These are phyloP conservation scores for Phenganax marumi DNA, from an alignment of 92 coral and sea anemone species.

Conservation along the genomic window DNA sequence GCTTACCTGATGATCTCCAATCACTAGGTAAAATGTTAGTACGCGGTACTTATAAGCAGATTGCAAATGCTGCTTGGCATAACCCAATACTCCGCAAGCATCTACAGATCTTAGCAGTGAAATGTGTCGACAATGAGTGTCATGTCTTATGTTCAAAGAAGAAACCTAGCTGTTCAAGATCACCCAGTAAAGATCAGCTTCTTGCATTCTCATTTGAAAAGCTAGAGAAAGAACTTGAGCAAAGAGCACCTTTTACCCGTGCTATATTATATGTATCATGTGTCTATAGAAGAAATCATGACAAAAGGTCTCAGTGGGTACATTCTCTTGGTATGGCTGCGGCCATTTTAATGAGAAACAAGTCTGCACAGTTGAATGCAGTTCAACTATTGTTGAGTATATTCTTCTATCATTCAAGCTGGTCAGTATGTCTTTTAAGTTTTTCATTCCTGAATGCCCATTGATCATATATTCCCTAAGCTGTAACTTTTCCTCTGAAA, in stretches of 20 bases:
- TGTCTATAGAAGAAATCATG: not conserved
- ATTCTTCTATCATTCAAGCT: not conserved
- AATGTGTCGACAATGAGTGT: too few relatives aligned
- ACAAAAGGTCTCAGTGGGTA: not conserved
- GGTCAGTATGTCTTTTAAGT: not conserved
- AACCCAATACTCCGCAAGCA: constrained; percentile 29
- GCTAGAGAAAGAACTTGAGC: not conserved
- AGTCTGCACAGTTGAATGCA: not conserved
- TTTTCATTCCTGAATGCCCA: too few relatives aligned
- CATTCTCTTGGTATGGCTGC: not conserved
- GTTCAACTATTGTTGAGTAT: not conserved
- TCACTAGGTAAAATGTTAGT: constrained; percentile 57
- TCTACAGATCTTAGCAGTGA: constrained; percentile 25
- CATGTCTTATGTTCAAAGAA: constrained; percentile 47
- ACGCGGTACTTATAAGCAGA: constrained; percentile 42
- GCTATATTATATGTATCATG: not conserved
- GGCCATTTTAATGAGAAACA: not conserved
- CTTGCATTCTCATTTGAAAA: not conserved
- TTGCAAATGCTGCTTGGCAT: constrained; percentile 49
- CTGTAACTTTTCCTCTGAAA: not conserved
- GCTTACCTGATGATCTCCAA: constrained; percentile 41
- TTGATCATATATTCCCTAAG: not conserved
- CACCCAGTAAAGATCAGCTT: not conserved
- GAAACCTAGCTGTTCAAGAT: not conserved
- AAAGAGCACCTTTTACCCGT: not conserved